A percentile compares a stretch with the other conserved stretches of the same genome.
These are phyloP conservation scores for Ganaspis sp. DNA, from an alignment of 1,140 invertebrate genomes.

Conservation along the genomic window DNA sequence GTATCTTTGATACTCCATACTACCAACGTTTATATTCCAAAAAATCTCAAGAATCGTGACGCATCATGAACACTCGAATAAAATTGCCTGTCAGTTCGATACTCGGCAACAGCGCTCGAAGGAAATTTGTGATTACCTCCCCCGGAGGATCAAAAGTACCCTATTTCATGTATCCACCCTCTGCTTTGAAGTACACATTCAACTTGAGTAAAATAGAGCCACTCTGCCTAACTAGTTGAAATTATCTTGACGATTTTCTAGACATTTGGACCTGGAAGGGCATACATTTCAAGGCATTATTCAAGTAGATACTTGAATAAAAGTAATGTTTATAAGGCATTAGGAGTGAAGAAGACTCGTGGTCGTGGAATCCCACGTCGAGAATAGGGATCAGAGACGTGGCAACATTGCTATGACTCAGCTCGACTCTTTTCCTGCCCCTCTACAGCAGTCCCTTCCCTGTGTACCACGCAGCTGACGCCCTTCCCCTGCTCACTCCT, in stretches of 20 bases:
- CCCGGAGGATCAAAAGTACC: not conserved
- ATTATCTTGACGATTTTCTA: not conserved
- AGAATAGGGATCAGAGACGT: conserved; percentile 61
- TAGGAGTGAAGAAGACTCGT: conserved; percentile 22
- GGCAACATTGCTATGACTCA: conserved; percentile 76
- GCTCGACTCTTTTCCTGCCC: conserved; percentile 64
- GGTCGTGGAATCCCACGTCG: conserved; percentile 42
- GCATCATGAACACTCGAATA: not conserved
- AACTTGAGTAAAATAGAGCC: not conserved
- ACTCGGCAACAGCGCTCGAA: not conserved
- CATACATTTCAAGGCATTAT: not conserved
- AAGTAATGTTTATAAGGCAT: conserved; percentile 4
- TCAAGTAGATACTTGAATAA: conserved; percentile 19
- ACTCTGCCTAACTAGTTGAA: not conserved
- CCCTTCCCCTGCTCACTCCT: conserved; percentile 61
- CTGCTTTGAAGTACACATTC: not conserved
- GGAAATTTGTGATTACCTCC: not conserved
- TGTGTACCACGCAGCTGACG: conserved; percentile 68
- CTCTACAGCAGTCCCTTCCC: conserved; percentile 43
- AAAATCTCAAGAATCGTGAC: too few relatives aligned
- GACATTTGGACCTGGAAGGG: not conserved
- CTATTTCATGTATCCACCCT: not conserved
- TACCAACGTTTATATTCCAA: not conserved
- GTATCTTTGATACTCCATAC: not conserved
- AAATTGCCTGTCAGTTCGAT: not conserved